Evolutionary conservation across 2,797 vertebrate genomes (phyloP).

Genomic region (Arnoldichthys spilopterus): DNA sequence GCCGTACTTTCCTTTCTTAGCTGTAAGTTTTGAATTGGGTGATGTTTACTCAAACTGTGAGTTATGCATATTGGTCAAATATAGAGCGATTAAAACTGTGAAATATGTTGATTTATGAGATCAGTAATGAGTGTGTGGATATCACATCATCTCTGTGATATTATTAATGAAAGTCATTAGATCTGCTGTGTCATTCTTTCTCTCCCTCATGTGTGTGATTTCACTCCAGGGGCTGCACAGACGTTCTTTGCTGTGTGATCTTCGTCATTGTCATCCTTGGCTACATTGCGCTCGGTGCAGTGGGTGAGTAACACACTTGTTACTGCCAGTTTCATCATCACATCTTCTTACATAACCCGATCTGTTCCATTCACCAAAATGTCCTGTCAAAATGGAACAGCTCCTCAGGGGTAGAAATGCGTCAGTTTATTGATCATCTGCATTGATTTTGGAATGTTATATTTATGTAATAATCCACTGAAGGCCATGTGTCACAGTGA

Average conservation of each 20-base stretch:
- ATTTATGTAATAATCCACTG: not conserved
- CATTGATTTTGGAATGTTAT: not conserved
- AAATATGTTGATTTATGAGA: not conserved
- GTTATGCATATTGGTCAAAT: not conserved
- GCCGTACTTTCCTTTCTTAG: too few species aligned
- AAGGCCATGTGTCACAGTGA: not conserved
- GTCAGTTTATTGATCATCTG: not conserved
- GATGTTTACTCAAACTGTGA: too few species aligned
- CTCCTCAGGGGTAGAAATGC: not conserved
- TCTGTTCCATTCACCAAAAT: slow-evolving; percentile 1
- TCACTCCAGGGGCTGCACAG: slow-evolving; percentile 89
- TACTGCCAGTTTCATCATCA: slow-evolving; percentile 49
- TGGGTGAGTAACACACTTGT: slow-evolving; percentile 81
- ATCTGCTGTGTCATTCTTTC: slow-evolving; percentile 24
- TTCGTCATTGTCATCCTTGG: slow-evolving; percentile 83
- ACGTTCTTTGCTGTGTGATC: slow-evolving; percentile 85
- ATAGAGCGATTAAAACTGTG: not conserved
- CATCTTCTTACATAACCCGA: not conserved
- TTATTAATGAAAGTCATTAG: slow-evolving; percentile 3
- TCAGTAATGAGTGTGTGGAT: not conserved
- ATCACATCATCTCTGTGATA: not conserved
- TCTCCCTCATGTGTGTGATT: slow-evolving; percentile 79
- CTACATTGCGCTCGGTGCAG: slow-evolving; percentile 84
- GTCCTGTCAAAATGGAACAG: not conserved
- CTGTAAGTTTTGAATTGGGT: too few species aligned